These are phyloP conservation scores for Unio delphinus DNA, from an alignment of 2,888 invertebrate species.

Conservation along the genomic window DNA sequence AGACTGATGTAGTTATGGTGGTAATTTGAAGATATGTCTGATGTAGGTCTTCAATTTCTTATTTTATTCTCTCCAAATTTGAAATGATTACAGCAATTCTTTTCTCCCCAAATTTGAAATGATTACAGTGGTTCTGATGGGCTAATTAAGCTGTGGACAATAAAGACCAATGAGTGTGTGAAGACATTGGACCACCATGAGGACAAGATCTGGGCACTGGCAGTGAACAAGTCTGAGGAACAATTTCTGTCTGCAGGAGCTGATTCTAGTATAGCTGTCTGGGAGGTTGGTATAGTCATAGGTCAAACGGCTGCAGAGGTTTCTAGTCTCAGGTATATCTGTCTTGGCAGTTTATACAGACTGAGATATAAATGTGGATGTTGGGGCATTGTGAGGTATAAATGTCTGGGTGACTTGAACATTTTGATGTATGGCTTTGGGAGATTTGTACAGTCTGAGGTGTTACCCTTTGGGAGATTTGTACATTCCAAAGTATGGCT, in stretches of 20 bases:
- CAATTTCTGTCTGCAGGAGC: conserved; percentile 87
- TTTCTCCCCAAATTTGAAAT: not conserved
- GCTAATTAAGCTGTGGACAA: conserved; percentile 91
- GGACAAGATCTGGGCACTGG: conserved; percentile 78
- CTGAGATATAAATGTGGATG: conserved; percentile 4
- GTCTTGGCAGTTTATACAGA: not conserved
- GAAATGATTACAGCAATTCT: conserved; percentile 76
- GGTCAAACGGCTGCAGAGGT: conserved; percentile 84
- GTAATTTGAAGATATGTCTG: conserved; percentile 21
- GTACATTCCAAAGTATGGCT: too few relatives aligned
- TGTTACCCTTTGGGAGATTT: too few relatives aligned
- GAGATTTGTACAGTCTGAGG: too few relatives aligned
- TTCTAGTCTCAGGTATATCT: conserved; percentile 9
- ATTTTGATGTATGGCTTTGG: too few relatives aligned
- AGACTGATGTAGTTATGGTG: too few relatives aligned
- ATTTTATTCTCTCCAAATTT: not conserved
- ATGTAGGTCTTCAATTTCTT: not conserved
- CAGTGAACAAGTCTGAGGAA: conserved; percentile 78
- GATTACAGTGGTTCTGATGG: conserved; percentile 86
- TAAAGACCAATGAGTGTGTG: conserved; percentile 89
- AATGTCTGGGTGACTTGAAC: too few relatives aligned
- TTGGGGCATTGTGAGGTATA: not conserved
- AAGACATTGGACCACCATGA: conserved; percentile 90
- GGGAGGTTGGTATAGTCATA: conserved; percentile 75
- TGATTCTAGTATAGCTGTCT: conserved; percentile 87